A percentile compares a stretch with the other conserved stretches of the same genome.
These are phyloP conservation scores for Florisuga fusca DNA, from an alignment of 2,797 vertebrate species.

Conservation along the genomic window DNA sequence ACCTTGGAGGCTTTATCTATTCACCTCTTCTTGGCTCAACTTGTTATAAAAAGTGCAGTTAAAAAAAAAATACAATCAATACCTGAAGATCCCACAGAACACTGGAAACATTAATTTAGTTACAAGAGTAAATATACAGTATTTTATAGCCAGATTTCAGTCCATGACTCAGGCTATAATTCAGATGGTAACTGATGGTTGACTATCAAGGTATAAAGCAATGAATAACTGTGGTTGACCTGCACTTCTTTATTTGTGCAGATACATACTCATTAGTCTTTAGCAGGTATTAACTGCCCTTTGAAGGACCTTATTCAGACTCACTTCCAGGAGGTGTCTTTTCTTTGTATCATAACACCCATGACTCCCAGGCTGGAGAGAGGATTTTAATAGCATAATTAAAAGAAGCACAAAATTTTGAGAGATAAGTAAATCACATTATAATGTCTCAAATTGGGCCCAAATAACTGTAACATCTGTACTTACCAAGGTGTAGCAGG, in stretches of 20 bases:
- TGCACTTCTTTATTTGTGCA: not conserved
- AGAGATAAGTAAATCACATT: not conserved
- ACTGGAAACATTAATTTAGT: not conserved
- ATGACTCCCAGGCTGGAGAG: not conserved
- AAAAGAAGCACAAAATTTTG: not conserved
- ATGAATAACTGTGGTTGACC: not conserved
- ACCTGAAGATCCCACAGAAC: not conserved
- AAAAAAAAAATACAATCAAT: conserved; percentile 3
- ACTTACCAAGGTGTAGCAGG: conserved; percentile 74
- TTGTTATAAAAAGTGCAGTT: conserved; percentile 56
- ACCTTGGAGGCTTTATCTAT: conserved; percentile 61
- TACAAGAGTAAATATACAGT: not conserved
- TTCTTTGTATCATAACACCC: not conserved
- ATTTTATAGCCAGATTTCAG: not conserved
- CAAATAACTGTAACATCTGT: not conserved
- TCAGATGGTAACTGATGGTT: not conserved
- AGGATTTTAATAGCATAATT: not conserved
- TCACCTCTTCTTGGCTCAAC: conserved; percentile 71
- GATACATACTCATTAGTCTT: not conserved
- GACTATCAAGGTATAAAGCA: not conserved
- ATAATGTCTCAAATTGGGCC: not conserved
- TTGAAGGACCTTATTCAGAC: not conserved
- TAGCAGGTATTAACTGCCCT: not conserved
- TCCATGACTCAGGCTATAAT: not conserved
- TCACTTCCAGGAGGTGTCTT: not conserved